Evolutionary conservation across 2,888 invertebrate genomes (phyloP).

Genomic region (Diarsia mendica): DNA sequence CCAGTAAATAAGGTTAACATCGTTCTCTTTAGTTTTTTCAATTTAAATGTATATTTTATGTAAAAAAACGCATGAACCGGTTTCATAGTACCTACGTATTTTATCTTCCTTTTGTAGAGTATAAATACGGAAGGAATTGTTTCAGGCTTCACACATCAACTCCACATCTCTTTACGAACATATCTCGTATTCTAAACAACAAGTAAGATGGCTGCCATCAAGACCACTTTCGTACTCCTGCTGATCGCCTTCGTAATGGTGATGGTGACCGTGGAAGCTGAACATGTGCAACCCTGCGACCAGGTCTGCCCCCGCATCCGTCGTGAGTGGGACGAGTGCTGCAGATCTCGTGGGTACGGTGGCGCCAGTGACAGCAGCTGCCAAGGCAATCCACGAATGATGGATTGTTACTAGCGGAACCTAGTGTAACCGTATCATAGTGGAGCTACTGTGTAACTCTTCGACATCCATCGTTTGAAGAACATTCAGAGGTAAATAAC

Average conservation of each 20-base stretch:
- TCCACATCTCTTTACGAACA: neutral
- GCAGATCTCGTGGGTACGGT: conserved; percentile 29
- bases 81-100: neutral
- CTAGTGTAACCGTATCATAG: neutral
- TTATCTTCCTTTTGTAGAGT: neutral
- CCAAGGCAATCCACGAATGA: neutral
- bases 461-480: conserved; percentile 13
- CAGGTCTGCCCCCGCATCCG: conserved; percentile 27
- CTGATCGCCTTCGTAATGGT: conserved; percentile 46
- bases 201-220: conserved; percentile 33
- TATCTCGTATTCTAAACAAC: neutral
- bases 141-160: neutral
- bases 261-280: conserved; percentile 33
- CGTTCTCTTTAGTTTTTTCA: neutral
- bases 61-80: neutral
- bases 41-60: neutral
- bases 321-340: conserved; percentile 31
- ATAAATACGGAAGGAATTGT: neutral
- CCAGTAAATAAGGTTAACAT: neutral
- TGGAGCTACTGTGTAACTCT: conserved; percentile 7
- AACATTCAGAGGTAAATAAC: conserved; percentile 7
- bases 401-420: conserved; percentile 2
- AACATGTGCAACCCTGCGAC: conserved; percentile 34
- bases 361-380: neutral
- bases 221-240: conserved; percentile 35